Evolutionary conservation across 1,140 invertebrate species (phyloP), one percentile per base, ranked within the genome.

Genomic region (Diploscapter pachys): DNA sequence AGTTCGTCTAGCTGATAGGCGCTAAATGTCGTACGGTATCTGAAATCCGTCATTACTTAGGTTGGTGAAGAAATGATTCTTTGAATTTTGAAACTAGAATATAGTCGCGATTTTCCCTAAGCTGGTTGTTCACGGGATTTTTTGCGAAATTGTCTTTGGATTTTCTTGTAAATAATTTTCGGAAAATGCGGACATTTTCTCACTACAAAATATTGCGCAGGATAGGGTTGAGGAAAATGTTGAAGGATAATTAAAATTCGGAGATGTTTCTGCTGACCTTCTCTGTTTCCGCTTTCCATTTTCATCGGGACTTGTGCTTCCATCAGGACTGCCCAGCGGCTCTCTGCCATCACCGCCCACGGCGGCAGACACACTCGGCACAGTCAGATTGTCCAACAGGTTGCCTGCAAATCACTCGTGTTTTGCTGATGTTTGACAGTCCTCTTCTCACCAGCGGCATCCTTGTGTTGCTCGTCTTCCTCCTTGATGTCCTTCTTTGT

Each of bases 1-100:
- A 98, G 88, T 87, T 98, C 95, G 87, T 96, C 95, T 83, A 98
- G 87, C 91, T 84, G 94, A 85, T 93, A 95, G 82, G 92, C 94
- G 5, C 93, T 96, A 87, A 96, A 96, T 56, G 94, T 96, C 3
- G 94, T 96, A 71, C 94, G 89, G 86, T 96, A 96, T 59, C 94
- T 87, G 3, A 31, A 65, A 68, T 31, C 31, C 31, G 31, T 31
- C 31, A 31, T 31, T 31, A 31, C 0, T 31, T 31, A 31, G 31
- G 31, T 31, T 31, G 31, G 1, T 31, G 31, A 1, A 31, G 31
- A 31, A 31, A 31, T 31, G 31, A 31, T 31, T 0, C 31, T 31
- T 31, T 31, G 31, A 31, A 31, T 31, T 31, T 31, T 31, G 31
- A 31, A 31, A 31, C 31, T 31, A 31, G 31, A 31, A 31, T 31